Conservation (phyloP, 2,797 vertebrate species). For the Percopsis omiscomaycus region DNA sequence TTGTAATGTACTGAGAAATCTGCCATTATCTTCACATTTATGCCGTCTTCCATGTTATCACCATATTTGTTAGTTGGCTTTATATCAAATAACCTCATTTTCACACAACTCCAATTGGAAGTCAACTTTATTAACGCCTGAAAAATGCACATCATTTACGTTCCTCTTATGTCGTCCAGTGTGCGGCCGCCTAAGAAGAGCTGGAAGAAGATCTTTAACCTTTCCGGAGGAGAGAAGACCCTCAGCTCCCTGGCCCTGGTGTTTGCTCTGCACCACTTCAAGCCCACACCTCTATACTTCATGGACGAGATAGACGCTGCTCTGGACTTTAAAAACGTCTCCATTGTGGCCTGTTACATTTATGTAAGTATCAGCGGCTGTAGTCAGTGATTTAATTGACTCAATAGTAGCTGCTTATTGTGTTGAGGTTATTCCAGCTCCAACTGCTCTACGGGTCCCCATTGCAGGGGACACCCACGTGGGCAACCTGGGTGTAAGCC, state of each 20-base stretch:
- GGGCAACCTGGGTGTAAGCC: too few relatives aligned
- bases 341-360: constrained; percentile 95
- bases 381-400: not conserved
- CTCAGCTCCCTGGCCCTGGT: constrained; percentile 95
- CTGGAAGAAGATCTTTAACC: constrained; percentile 99
- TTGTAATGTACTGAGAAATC: too few relatives aligned
- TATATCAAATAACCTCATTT: not conserved
- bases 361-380: constrained; percentile 83
- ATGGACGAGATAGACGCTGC: constrained; percentile 99
- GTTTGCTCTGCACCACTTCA: constrained; percentile 97
- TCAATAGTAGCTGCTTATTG: not conserved
- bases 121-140: too few relatives aligned
- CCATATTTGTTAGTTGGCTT: not conserved
- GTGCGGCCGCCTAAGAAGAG: constrained; percentile 98
- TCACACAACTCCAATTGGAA: too few relatives aligned
- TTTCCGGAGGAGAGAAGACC: constrained; percentile 97
- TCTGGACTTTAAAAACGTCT: constrained; percentile 97
- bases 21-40: not conserved
- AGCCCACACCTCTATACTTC: constrained; percentile 96
- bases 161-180: constrained; percentile 61
- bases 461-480: too few relatives aligned
- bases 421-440: not conserved
- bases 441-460: too few relatives aligned
- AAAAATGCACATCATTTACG: not conserved
- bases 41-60: not conserved